Conservation (phyloP, 2,797 vertebrate species). For the Neostethus bicornis region DNA sequence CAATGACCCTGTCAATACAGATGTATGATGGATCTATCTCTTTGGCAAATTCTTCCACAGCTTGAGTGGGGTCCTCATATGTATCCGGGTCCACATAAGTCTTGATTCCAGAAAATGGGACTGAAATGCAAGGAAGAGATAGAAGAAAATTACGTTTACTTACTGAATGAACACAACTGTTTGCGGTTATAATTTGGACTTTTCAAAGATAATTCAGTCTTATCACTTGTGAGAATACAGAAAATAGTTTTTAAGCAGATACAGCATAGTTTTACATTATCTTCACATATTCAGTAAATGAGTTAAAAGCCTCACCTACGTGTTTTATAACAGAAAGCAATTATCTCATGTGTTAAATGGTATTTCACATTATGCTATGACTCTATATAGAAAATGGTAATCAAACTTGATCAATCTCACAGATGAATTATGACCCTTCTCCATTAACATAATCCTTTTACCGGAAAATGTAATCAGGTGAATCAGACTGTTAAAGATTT, state of each 20-base stretch:
- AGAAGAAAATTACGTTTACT: slow-evolving; percentile 48
- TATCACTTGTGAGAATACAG: no score
- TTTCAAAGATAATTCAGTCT: no score
- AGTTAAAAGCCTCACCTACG: background rate
- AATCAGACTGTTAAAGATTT: slow-evolving; percentile 4
- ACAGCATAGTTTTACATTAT: no score
- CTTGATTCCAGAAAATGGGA: slow-evolving; percentile 92
- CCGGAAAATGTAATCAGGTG: background rate
- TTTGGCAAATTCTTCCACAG: slow-evolving; percentile 95
- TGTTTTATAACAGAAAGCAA: background rate
- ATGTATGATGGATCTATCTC: slow-evolving; percentile 97
- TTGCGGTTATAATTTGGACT: no score
- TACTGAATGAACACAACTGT: background rate
- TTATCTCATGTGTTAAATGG: slow-evolving; percentile 1
- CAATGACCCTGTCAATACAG: slow-evolving; percentile 96
- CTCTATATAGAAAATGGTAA: background rate
- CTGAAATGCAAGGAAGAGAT: slow-evolving; percentile 70
- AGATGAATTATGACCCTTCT: background rate
- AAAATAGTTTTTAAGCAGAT: no score
- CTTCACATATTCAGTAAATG: no score
- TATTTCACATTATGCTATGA: slow-evolving; percentile 2
- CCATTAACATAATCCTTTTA: background rate
- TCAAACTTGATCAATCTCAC: slow-evolving; percentile 3
- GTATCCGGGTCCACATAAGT: slow-evolving; percentile 97
- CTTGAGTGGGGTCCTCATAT: slow-evolving; percentile 94